Conservation (phyloP, 2,113 vertebrate species). For the Apistogramma diplotaenia region DNA sequence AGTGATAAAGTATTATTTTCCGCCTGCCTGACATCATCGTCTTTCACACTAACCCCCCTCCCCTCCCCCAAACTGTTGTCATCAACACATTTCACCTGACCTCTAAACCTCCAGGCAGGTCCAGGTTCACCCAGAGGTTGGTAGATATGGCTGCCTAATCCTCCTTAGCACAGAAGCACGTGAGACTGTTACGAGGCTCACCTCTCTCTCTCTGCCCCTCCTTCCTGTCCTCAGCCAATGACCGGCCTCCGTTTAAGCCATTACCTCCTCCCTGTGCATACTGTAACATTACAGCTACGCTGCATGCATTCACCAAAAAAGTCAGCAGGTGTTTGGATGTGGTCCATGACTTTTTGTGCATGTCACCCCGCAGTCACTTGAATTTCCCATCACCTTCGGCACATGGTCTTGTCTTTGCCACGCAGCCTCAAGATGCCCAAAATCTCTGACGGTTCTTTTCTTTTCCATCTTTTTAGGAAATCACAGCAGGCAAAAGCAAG, state of each 20-base stretch:
- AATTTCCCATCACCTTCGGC: neutral
- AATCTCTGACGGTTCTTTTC: neutral
- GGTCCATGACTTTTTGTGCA: constrained; percentile 37
- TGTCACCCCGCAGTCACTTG: constrained; percentile 24
- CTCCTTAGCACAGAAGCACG: constrained; percentile 79
- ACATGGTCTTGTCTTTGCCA: neutral
- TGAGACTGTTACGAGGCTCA: constrained; percentile 71
- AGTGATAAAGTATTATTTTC: neutral
- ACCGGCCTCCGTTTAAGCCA: neutral
- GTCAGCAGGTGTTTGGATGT: neutral
- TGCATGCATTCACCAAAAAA: neutral
- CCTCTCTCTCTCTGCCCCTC: neutral
- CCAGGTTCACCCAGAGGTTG: constrained; percentile 77
- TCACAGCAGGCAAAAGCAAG: neutral
- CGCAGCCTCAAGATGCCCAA: neutral
- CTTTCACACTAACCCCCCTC: neutral
- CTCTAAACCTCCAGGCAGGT: constrained; percentile 42
- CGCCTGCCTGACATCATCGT: neutral
- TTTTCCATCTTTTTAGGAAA: neutral
- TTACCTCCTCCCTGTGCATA: neutral
- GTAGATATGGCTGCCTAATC: constrained; percentile 80
- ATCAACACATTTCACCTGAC: constrained; percentile 1
- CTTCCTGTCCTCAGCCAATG: neutral
- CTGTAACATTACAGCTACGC: neutral
- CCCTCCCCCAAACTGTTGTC: neutral